Conservation (phyloP, 2,113 vertebrate genomes). For the Colinus virginianus region DNA sequence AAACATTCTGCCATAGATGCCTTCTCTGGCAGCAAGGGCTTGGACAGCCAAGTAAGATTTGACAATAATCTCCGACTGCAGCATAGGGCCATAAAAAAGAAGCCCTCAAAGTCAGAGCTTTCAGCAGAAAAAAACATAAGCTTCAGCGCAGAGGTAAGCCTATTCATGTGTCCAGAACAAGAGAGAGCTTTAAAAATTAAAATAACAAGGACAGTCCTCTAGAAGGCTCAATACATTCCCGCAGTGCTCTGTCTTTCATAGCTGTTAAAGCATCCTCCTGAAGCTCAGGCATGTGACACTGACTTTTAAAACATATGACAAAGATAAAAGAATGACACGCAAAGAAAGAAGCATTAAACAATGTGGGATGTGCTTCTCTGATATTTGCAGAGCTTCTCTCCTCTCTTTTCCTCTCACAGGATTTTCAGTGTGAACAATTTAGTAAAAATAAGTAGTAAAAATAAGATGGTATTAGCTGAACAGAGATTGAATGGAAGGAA, state of each 20-base stretch:
- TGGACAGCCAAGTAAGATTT: neutral
- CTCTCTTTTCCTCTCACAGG: neutral
- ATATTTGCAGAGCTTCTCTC: neutral
- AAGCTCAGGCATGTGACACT: neutral
- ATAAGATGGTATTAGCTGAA: neutral
- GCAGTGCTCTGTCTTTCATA: neutral
- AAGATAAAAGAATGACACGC: neutral
- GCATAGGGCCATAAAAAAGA: neutral
- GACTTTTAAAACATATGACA: conserved; percentile 14
- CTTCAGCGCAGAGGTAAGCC: neutral
- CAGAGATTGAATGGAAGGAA: neutral
- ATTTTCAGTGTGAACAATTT: neutral
- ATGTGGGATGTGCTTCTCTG: neutral
- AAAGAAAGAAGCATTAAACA: neutral
- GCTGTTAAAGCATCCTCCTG: conserved; percentile 15
- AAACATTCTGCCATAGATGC: conserved; percentile 4
- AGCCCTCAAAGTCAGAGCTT: neutral
- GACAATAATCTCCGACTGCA: neutral
- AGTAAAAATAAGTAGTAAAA: neutral
- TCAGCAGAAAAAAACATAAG: neutral
- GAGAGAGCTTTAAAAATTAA: conserved; percentile 15
- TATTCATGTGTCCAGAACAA: conserved; percentile 16
- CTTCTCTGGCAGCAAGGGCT: neutral
- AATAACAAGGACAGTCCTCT: neutral
- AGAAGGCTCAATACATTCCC: neutral